Percentiles rank a stretch among this genome's conserved stretches.
These are phyloP conservation scores for Tipula unca DNA, from an alignment of 2,888 invertebrate genomes.

Conservation along the genomic window DNA sequence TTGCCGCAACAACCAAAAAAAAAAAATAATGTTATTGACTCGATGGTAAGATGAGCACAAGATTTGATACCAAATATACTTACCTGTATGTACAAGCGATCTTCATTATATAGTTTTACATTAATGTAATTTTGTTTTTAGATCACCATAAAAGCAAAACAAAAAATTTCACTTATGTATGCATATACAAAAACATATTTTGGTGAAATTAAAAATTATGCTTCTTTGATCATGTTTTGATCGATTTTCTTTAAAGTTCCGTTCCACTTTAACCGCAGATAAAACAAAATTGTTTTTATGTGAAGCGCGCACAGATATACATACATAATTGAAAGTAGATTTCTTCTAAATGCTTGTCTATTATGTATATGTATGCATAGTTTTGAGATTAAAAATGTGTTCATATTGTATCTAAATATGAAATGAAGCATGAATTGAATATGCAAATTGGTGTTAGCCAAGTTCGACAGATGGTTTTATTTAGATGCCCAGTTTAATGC, in stretches of 20 bases:
- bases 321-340: neutral
- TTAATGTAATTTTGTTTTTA: neutral
- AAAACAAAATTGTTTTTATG: neutral
- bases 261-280: neutral
- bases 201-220: neutral
- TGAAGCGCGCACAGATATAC: neutral
- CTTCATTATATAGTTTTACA: neutral
- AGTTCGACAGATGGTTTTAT: no score
- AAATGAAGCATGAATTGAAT: no score
- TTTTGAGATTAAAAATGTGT: no score
- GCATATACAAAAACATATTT: neutral
- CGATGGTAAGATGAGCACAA: neutral
- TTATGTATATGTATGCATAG: no score
- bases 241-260: neutral
- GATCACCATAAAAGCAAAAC: neutral
- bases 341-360: neutral
- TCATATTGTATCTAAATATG: no score
- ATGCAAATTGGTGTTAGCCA: no score
- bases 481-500: no score
- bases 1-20: neutral
- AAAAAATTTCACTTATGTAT: neutral
- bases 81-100: neutral
- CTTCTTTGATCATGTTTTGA: neutral
- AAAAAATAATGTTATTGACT: neutral
- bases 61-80: neutral